These are phyloP conservation scores for Limnephilus auricula DNA, from an alignment of 2,888 invertebrate species.

Conservation along the genomic window DNA sequence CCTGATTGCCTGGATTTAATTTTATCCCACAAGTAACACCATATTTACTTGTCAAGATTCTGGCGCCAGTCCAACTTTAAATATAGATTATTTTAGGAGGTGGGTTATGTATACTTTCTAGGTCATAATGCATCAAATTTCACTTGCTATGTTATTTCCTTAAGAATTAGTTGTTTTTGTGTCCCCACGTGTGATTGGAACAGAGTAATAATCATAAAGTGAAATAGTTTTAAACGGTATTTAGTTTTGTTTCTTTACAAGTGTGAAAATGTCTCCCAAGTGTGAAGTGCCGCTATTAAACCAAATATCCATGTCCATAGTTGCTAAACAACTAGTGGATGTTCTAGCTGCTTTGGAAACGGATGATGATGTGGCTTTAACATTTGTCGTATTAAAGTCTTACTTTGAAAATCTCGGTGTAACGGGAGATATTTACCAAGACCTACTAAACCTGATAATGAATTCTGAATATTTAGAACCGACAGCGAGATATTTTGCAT, in stretches of 20 bases:
- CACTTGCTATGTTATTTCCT: conserved; percentile 49
- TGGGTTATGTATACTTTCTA: conserved; percentile 64
- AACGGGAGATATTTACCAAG: conserved; percentile 83
- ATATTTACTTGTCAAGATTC: conserved; percentile 31
- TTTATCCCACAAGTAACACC: conserved; percentile 17
- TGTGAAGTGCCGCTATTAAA: conserved; percentile 79
- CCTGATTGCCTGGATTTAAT: conserved; percentile 6
- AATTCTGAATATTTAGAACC: conserved; percentile 83
- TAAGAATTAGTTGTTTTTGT: conserved; percentile 25
- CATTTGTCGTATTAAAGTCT: conserved; percentile 80
- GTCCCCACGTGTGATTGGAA: conserved; percentile 37
- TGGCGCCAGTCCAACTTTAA: conserved; percentile 58
- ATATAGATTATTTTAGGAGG: conserved; percentile 51
- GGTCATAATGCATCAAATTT: conserved; percentile 65
- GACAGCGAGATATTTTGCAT: conserved; percentile 81
- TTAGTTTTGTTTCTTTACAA: neutral
- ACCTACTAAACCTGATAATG: conserved; percentile 81
- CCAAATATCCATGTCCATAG: conserved; percentile 78
- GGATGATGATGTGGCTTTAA: conserved; percentile 78
- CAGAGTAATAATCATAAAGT: neutral
- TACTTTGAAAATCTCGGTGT: conserved; percentile 80
- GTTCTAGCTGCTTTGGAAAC: conserved; percentile 80
- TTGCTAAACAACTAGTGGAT: conserved; percentile 81
- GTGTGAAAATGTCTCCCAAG: conserved; percentile 80
- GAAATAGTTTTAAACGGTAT: neutral